Evolutionary conservation across 2,113 vertebrate species (phyloP).

Genomic region (Marmota monax): DNA sequence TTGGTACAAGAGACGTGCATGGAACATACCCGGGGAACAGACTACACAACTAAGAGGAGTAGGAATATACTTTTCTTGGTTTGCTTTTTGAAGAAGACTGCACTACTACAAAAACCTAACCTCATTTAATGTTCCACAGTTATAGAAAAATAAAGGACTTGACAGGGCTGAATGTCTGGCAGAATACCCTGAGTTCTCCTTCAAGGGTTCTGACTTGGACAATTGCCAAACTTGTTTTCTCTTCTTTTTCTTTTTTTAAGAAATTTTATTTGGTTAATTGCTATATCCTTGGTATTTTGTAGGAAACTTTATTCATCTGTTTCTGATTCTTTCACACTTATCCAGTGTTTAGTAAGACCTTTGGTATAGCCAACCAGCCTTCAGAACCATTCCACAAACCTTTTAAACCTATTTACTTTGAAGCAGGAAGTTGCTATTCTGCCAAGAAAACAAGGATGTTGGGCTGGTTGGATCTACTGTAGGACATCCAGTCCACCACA

Average conservation of each 20-base stretch:
- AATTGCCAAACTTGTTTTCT: constrained; percentile 1
- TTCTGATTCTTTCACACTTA: constrained; percentile 74
- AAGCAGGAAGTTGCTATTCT: constrained; percentile 63
- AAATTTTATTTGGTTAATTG: constrained; percentile 20
- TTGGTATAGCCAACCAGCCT: constrained; percentile 43
- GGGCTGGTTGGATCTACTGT: background rate
- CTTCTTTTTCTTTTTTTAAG: background rate
- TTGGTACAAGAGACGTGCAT: background rate
- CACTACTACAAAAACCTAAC: background rate
- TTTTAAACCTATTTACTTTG: constrained; percentile 66
- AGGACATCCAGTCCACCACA: background rate
- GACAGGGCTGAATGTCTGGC: background rate
- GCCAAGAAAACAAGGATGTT: constrained; percentile 40
- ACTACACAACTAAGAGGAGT: background rate
- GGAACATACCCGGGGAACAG: background rate
- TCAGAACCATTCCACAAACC: constrained; percentile 63
- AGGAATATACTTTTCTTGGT: background rate
- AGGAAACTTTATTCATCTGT: constrained; percentile 70
- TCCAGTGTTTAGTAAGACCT: constrained; percentile 43
- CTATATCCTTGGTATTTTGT: constrained; percentile 50
- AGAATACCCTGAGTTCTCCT: background rate
- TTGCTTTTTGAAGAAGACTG: background rate
- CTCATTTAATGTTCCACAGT: background rate
- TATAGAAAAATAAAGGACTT: background rate
- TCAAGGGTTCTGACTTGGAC: background rate